Evolutionary conservation across 2,888 invertebrate genomes (phyloP).

Genomic region (Patella ulyssiponensis): DNA sequence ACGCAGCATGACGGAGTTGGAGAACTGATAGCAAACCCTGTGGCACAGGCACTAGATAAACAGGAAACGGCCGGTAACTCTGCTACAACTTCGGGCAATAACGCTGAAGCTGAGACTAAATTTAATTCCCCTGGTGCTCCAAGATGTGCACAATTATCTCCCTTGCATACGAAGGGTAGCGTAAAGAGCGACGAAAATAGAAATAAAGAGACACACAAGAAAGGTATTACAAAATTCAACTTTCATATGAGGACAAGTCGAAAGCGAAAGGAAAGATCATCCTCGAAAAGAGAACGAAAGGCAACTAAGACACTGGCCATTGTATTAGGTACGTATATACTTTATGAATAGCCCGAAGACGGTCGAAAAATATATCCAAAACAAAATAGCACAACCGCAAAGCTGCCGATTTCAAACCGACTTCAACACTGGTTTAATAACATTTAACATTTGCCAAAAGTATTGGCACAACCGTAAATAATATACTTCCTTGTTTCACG

Average conservation of each 20-base stretch:
- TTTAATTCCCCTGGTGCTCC: constrained; percentile 40
- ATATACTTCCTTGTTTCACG: no score
- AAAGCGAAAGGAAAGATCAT: constrained; percentile 76
- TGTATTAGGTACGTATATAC: constrained; percentile 88
- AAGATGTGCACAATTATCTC: constrained; percentile 15
- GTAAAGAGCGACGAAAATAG: constrained; percentile 11
- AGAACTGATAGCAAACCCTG: constrained; percentile 91
- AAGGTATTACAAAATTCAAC: constrained; percentile 69
- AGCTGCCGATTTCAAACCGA: no score
- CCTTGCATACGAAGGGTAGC: constrained; percentile 9
- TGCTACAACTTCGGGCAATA: constrained; percentile 77
- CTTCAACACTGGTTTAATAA: no score
- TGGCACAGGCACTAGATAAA: constrained; percentile 74
- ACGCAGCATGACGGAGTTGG: constrained; percentile 84
- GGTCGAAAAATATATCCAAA: no score
- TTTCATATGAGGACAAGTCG: constrained; percentile 81
- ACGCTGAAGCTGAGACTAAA: constrained; percentile 70
- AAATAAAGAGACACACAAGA: constrained; percentile 47
- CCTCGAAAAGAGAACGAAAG: constrained; percentile 82
- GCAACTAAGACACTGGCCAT: constrained; percentile 99
- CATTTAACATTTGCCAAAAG: no score
- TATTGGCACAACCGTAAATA: no score
- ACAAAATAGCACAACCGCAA: no score
- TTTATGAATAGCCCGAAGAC: no score
- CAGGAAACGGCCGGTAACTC: constrained; percentile 29